Conservation (phyloP, 2,888 invertebrate genomes). For the Dromius quadrimaculatus region DNA sequence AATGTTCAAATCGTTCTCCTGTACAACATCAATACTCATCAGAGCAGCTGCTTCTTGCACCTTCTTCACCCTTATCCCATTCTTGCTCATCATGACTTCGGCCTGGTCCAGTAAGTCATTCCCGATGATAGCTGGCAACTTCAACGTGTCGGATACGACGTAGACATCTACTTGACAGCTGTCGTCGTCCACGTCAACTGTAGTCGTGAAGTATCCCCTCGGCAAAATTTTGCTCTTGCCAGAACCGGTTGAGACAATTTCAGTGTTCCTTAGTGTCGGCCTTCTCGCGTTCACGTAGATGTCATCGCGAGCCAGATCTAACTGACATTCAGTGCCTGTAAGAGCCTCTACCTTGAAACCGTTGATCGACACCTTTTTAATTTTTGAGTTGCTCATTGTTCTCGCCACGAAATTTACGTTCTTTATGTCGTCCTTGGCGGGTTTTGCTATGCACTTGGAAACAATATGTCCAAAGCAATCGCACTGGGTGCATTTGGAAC, state of each 20-base stretch:
- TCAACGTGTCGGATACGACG: conserved; percentile 15
- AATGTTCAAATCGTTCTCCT: conserved; percentile 32
- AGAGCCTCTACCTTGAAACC: conserved; percentile 8
- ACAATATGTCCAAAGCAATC: too few relatives aligned
- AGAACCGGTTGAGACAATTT: neutral
- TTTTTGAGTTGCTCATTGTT: conserved; percentile 5
- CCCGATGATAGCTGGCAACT: conserved; percentile 11
- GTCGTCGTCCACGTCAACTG: conserved; percentile 16
- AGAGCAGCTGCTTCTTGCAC: neutral
- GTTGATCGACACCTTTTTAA: conserved; percentile 7
- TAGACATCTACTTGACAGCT: neutral
- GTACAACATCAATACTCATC: conserved; percentile 16
- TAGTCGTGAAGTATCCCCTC: conserved; percentile 4
- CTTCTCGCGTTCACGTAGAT: conserved; percentile 27
- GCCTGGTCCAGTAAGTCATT: conserved; percentile 26
- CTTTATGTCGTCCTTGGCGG: too few relatives aligned
- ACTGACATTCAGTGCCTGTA: neutral
- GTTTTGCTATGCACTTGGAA: too few relatives aligned
- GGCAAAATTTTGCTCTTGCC: conserved; percentile 20
- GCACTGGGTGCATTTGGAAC: too few relatives aligned
- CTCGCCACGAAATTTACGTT: too few relatives aligned
- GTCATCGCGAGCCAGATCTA: conserved; percentile 5
- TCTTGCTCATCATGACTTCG: conserved; percentile 6
- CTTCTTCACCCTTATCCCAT: conserved; percentile 3
- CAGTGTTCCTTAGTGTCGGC: conserved; percentile 5